A percentile compares a stretch with the other conserved stretches of the same genome.
Conservation (phyloP, 53 echinoderm and acorn worm genomes). For the Paracentrotus lividus region DNA sequence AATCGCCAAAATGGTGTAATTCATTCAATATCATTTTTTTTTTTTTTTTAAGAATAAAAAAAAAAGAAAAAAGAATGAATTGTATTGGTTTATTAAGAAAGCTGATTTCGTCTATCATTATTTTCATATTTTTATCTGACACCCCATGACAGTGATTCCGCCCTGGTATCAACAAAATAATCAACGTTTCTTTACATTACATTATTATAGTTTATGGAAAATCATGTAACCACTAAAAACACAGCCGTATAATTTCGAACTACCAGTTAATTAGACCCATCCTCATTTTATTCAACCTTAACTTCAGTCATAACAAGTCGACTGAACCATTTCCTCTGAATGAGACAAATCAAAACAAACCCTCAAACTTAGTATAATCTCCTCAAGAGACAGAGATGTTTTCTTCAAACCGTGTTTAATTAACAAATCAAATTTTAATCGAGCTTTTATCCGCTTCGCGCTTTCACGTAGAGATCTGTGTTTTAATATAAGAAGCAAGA, state of each 20-base stretch:
- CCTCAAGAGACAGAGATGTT: not conserved
- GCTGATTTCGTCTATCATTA: not conserved
- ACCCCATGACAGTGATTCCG: not conserved
- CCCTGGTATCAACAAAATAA: too few species aligned
- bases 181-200: too few species aligned
- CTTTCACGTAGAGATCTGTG: too few species aligned
- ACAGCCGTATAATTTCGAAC: not conserved
- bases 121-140: not conserved
- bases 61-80: too few species aligned
- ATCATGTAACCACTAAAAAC: not conserved
- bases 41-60: too few species aligned
- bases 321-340: not conserved
- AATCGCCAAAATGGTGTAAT: not conserved
- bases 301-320: constrained; percentile 9
- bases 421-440: not conserved
- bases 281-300: not conserved
- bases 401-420: not conserved
- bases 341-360: not conserved
- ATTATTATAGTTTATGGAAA: not conserved
- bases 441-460: not conserved
- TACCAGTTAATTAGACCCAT: not conserved
- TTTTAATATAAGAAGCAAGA: too few species aligned
- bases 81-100: not conserved
- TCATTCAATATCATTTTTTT: not conserved
- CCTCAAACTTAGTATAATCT: not conserved